Conservation (phyloP, 2,888 invertebrate genomes). For the Athetis lepigone region DNA sequence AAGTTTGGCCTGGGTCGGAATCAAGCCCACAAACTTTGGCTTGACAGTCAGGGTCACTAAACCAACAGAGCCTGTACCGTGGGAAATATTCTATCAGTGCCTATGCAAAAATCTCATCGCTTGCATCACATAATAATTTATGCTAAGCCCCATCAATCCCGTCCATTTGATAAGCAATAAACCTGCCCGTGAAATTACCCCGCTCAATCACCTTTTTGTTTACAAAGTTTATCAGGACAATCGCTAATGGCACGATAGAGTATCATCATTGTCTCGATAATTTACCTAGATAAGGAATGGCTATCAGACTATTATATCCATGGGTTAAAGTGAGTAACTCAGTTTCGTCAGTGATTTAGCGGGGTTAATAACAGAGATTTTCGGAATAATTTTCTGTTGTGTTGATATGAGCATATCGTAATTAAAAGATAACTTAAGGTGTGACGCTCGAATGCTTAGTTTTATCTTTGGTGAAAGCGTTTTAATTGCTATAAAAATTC, state of each 20-base stretch:
- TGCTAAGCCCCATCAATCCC: conserved; percentile 26
- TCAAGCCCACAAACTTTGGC: too few species aligned
- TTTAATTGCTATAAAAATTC: neutral
- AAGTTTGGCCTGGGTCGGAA: too few species aligned
- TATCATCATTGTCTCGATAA: conserved; percentile 75
- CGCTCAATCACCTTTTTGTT: conserved; percentile 80
- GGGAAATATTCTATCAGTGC: neutral
- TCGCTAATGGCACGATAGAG: conserved; percentile 80
- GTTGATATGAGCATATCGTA: too few species aligned
- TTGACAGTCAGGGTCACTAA: too few species aligned
- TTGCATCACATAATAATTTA: neutral
- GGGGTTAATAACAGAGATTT: conserved; percentile 22
- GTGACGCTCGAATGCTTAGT: neutral
- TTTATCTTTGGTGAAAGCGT: neutral
- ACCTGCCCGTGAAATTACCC: conserved; percentile 78
- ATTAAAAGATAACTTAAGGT: neutral
- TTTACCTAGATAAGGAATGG: conserved; percentile 71
- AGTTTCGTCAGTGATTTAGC: conserved; percentile 25
- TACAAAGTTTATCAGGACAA: conserved; percentile 76
- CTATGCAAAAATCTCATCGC: neutral
- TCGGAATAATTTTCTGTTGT: neutral
- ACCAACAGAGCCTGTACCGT: neutral
- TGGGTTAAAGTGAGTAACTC: conserved; percentile 23
- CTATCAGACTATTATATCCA: conserved; percentile 44
- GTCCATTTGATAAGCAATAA: conserved; percentile 41